Conservation (phyloP, 1,140 invertebrate genomes). For the Dufourea novaeangliae region DNA sequence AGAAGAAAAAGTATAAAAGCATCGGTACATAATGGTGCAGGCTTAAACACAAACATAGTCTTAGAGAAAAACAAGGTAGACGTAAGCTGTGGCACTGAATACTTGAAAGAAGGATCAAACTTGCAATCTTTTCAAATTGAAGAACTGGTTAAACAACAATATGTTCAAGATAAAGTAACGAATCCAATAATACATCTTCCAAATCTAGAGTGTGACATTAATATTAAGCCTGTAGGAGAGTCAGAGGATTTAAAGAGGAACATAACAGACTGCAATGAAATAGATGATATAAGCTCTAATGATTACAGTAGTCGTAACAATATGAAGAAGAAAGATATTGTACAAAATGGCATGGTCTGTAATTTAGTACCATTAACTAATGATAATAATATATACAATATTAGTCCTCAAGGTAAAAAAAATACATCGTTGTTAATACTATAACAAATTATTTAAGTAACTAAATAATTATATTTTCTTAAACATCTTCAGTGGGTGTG, state of each 20-base stretch:
- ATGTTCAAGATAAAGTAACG: slow-evolving; percentile 12
- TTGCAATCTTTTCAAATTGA: slow-evolving; percentile 3
- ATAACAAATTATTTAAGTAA: slow-evolving; percentile 46
- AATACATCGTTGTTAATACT: slow-evolving; percentile 17
- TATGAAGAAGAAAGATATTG: not conserved
- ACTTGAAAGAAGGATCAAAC: not conserved
- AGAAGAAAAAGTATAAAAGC: slow-evolving; percentile 45
- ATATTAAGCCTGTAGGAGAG: slow-evolving; percentile 6
- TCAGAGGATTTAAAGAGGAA: slow-evolving; percentile 9
- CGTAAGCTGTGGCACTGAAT: not conserved
- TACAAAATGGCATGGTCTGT: not conserved
- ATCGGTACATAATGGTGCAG: not conserved
- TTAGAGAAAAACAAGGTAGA: slow-evolving; percentile 11
- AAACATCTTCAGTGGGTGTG: slow-evolving; percentile 14
- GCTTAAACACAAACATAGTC: not conserved
- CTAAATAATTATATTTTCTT: slow-evolving; percentile 37
- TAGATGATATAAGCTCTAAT: not conserved
- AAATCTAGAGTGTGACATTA: slow-evolving; percentile 24
- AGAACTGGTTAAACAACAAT: slow-evolving; percentile 12
- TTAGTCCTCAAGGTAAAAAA: slow-evolving; percentile 21
- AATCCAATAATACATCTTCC: slow-evolving; percentile 16
- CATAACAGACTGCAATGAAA: not conserved
- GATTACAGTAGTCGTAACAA: not conserved
- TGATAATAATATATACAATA: not conserved
- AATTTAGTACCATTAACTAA: not conserved